Conservation (phyloP, 1,140 invertebrate genomes). For the Idris sp. region DNA sequence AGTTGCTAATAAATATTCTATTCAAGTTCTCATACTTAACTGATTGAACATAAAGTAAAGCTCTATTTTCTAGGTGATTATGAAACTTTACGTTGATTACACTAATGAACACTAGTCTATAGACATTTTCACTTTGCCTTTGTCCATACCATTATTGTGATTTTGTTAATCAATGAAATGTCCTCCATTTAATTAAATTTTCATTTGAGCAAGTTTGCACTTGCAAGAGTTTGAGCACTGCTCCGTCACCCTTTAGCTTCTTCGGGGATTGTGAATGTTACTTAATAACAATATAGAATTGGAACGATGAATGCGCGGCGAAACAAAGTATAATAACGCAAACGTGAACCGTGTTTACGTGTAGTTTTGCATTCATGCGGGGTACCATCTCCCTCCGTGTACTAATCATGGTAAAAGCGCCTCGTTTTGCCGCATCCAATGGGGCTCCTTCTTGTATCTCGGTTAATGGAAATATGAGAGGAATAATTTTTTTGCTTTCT, state of each 20-base stretch:
- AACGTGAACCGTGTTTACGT: conserved; percentile 31
- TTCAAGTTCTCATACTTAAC: no score
- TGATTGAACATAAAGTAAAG: no score
- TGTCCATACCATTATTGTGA: no score
- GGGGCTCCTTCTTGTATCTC: conserved; percentile 27
- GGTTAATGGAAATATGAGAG: conserved; percentile 55
- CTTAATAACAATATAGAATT: conserved; percentile 48
- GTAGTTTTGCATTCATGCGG: conserved; percentile 26
- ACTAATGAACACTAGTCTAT: no score
- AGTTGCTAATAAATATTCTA: no score
- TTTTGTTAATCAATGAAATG: no score
- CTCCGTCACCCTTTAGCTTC: neutral
- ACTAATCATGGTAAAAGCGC: conserved; percentile 63
- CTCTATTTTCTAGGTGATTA: no score
- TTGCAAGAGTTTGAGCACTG: no score
- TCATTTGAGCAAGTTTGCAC: no score
- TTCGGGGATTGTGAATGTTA: conserved; percentile 2
- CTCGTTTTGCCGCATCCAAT: conserved; percentile 33
- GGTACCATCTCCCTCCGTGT: conserved; percentile 41
- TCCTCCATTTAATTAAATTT: no score
- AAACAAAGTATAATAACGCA: conserved; percentile 25
- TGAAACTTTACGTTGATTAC: no score
- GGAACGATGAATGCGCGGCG: conserved; percentile 8
- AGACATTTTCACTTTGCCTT: no score
- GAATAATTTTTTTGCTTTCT: conserved; percentile 39